Evolutionary conservation across 2,888 invertebrate species (phyloP), one percentile per base, ranked within the genome.

Genomic region (Erynnis tages): DNA sequence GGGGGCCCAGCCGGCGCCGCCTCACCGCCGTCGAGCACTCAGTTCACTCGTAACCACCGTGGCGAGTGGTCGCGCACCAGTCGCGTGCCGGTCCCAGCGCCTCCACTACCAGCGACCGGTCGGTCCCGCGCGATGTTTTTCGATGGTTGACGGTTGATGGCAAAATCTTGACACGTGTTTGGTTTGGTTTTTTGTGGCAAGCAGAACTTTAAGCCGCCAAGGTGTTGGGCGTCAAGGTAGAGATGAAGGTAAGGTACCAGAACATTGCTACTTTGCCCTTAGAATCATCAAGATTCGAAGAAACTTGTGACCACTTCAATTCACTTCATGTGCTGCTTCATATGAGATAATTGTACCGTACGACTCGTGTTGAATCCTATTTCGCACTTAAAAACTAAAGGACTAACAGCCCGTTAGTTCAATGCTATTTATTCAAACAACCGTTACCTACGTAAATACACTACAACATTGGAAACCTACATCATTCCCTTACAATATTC

Each of bases 201-300:
- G 56, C 59, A 64, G 55, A 61, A 62, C 55, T 57, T 57, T 55
- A 60, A 70, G 54, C 66, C 63, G 64, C 58, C 77, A 80, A 78
- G 71, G 82, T 83, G 84, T 77, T 82, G 74, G 76, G 73, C 62
- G 78, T 81, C 55, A 82, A 82, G 65, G 58, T 76, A 66, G 83
- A 85, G 65, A 86, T 86, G 86, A 86, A 86, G 86, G 86, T 84
- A 62, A 47, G 29, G 4, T 23, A n/a, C n/a, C n/a, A n/a, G n/a
- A n/a, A n/a, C n/a, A n/a, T n/a, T n/a, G n/a, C 3, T 6, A 6
- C 29, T 29, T 6, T 29, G 13, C 29, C 11, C 29, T 10, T 11
- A 29, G 13, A 29, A 29, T n/a, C 29, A 10, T 10, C 29, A 4
- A 7, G 27, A 4, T 10, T 0, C 27, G 27, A 2, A 27, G 10